Conservation (phyloP, 2,797 vertebrate genomes). For the Enteromius fasciolatus region DNA sequence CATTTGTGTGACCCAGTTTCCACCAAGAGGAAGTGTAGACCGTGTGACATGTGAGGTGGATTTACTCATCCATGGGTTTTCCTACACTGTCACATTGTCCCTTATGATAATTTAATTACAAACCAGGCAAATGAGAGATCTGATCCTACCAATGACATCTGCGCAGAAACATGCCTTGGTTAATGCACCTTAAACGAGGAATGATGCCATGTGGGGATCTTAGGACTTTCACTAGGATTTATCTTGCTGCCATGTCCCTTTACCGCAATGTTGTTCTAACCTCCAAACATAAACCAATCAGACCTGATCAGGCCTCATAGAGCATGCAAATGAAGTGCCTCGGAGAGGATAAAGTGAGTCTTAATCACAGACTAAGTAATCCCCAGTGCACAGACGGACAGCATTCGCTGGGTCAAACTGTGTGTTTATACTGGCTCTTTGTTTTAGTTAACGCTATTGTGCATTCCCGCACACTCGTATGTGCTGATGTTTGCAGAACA, state of each 20-base stretch:
- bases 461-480: neutral
- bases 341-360: constrained; percentile 25
- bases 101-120: constrained; percentile 29
- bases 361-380: constrained; percentile 48
- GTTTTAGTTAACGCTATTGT: neutral
- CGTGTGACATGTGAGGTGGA: constrained; percentile 36
- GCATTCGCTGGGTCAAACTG: neutral
- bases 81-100: constrained; percentile 36
- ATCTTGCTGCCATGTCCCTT: neutral
- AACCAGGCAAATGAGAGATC: constrained; percentile 32
- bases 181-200: neutral
- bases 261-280: constrained; percentile 4
- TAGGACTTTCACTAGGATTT: neutral
- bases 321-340: constrained; percentile 21
- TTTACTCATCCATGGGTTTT: constrained; percentile 27
- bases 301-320: constrained; percentile 6
- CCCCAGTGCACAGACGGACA: constrained; percentile 10
- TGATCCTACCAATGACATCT: constrained; percentile 19
- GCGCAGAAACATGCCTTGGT: constrained; percentile 5
- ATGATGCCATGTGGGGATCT: constrained; percentile 1
- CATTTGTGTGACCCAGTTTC: constrained; percentile 43
- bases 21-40: constrained; percentile 26
- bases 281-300: constrained; percentile 29
- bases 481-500: constrained; percentile 26
- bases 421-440: neutral